Base-by-base conservation (phyloP, 2,113 vertebrate species). In the Amphiprion ocellaris region DNA sequence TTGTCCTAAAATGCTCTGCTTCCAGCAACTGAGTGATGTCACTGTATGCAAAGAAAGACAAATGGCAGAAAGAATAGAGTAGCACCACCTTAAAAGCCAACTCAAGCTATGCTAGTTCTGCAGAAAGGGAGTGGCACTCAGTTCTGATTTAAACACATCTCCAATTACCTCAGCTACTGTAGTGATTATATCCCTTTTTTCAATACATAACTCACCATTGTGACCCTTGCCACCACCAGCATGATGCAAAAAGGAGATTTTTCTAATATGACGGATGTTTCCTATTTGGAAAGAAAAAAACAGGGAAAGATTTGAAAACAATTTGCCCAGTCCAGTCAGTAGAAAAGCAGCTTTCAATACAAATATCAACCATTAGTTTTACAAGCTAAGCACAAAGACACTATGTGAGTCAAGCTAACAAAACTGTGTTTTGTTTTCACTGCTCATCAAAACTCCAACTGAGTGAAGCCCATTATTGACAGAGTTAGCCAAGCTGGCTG, bases 171-270 rank as follows among this genome's bases (percentile, higher is more conserved):
- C 14, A 12, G 50, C 28, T 39, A 70, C 52, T 64, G 49, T 46
- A 60, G 23, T 21, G 64, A 77, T 78, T 58, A 69, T 15, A 83
- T 49, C 23, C 39, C 69, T 47, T 52, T 26, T 63, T 63, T 33
- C 2, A 61, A 68, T 68, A 77, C 66, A 75, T 12, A 88, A 92
- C 86, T 88, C 89, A 92, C 91, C 91, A 74, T 80, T 10, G 47
- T 69, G 80, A 89, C 68, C 82, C 44, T 55, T 82, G 79, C 62
- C 73, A 87, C 54, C 81, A 70, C 49, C 74, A 75, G 65, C 87
- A 79, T 37, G 89, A 60, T 81, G 82, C 81, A 88, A 90, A 92
- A 89, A 91, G 85, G 85, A 90, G 86, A 84, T 12, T 79, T 92
- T 90, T 88, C 69, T 92, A 88, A 89, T 59, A 70, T 73, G 83